A percentile compares a stretch with the other conserved stretches of the same genome.
phyloP scores from a whole-genome alignment of 2,888 invertebrate genomes.

The Sialis lutaria region DNA sequence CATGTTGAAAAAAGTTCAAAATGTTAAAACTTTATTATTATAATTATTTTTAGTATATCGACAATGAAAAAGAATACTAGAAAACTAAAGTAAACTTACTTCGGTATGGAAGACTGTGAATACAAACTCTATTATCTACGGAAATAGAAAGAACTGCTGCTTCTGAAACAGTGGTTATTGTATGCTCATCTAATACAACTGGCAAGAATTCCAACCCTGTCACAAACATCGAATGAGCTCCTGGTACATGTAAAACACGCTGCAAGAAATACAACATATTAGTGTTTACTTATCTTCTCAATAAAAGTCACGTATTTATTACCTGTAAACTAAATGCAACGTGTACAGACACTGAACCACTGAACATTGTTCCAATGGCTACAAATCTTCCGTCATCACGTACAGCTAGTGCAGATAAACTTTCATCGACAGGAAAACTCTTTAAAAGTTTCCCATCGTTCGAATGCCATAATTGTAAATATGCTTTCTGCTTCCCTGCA shows the following conservation, averaged over 20 bases:
- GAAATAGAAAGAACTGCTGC: constrained; percentile 88
- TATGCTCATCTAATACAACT: constrained; percentile 46
- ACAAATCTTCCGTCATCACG: constrained; percentile 85
- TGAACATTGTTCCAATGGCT: constrained; percentile 85
- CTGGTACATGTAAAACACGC: constrained; percentile 65
- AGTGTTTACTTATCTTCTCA: neutral
- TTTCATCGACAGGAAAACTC: constrained; percentile 46
- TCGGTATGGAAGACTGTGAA: constrained; percentile 69
- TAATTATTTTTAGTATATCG: too few relatives aligned
- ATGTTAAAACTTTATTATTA: too few relatives aligned
- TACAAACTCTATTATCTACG: constrained; percentile 83
- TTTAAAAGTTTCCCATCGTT: constrained; percentile 38
- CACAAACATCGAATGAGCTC: constrained; percentile 91
- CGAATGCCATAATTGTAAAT: constrained; percentile 64
- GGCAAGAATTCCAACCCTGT: constrained; percentile 91
- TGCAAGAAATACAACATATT: constrained; percentile 22
- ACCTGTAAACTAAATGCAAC: constrained; percentile 84
- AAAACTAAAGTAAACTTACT: constrained; percentile 34
- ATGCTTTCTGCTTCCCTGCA: constrained; percentile 53
- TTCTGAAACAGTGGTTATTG: constrained; percentile 57
- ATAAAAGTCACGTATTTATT: constrained; percentile 5
- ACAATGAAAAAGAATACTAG: too few relatives aligned
- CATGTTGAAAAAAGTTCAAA: too few relatives aligned
- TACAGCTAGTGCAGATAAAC: constrained; percentile 68
- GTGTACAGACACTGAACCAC: constrained; percentile 79